Evolutionary conservation across 2,888 invertebrate species (phyloP).

Genomic region (Torymus auratus): DNA sequence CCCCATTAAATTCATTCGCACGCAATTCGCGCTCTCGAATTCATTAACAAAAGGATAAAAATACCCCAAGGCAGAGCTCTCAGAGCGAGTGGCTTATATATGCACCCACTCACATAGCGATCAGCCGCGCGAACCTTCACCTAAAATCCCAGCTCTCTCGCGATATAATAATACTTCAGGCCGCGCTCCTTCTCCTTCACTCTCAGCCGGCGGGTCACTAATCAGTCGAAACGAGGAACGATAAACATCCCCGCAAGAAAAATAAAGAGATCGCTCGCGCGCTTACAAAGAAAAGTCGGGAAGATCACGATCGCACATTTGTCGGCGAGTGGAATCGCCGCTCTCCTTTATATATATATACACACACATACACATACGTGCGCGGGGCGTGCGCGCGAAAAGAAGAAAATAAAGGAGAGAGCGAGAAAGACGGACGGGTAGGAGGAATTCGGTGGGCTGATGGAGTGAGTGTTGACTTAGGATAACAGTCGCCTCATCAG

Average conservation of each 20-base stretch:
- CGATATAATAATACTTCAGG: slow-evolving; percentile 13
- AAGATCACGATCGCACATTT: slow-evolving; percentile 27
- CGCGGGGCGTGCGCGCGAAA: slow-evolving; percentile 25
- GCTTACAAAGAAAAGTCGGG: slow-evolving; percentile 30
- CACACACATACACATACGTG: not conserved
- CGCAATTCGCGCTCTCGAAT: not conserved
- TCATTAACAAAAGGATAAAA: slow-evolving; percentile 25
- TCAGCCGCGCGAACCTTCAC: too few relatives aligned
- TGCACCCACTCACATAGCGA: too few relatives aligned
- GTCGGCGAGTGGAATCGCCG: not conserved
- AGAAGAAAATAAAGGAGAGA: slow-evolving; percentile 14
- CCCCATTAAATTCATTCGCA: not conserved
- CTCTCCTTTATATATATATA: not conserved
- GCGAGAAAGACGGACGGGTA: slow-evolving; percentile 26
- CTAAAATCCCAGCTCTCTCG: too few relatives aligned
- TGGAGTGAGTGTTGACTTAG: slow-evolving; percentile 77
- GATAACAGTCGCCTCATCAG: slow-evolving; percentile 76
- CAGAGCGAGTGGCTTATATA: too few relatives aligned
- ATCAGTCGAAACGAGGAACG: slow-evolving; percentile 3
- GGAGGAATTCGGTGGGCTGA: slow-evolving; percentile 71
- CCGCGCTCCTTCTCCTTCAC: not conserved
- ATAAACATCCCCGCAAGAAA: slow-evolving; percentile 40
- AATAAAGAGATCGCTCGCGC: slow-evolving; percentile 33
- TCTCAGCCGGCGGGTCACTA: not conserved
- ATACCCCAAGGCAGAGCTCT: not conserved